Evolutionary conservation across 2,797 vertebrate genomes (phyloP), one percentile per base, ranked within the genome.

Genomic region (Sebastes dallii): DNA sequence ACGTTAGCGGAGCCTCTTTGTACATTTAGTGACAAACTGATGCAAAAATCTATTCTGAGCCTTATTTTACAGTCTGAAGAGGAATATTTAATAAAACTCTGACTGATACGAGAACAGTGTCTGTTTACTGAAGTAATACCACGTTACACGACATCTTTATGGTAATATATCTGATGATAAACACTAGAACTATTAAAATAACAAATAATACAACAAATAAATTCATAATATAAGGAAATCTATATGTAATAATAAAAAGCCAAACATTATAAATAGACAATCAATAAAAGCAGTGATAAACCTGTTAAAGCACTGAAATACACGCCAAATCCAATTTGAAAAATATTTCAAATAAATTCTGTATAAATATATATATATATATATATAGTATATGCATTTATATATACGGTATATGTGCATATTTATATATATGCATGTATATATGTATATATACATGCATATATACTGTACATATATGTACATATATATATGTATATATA

Each of bases 1-100:
- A 34, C 20, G 2, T 25, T 5, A 27, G 54, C 32, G 12, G 34
- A 65, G 61, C 12, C 11, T 60, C 18, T 54, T 65, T 75, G 25
- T 58, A 66, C 18, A 30, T 29, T 36, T 36, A 18, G 22, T 72
- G 36, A 59, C 9, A 39, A 70, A 56, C 65, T 36, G 60, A 71
- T 46, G n/a, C 7, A 62, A 12, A 29, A 66, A 66, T 72, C 4
- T 69, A 8, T 59, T 54, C n/a, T 60, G 75, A 61, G 50, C 58
- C 46, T 78, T 56, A 56, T 58, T 58, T 58, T 16, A 58, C 50
- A 54, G 50, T 54, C 20, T 54, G 50, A 54, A 54, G 8, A n/a
- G 24, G 55, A 27, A 10, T 27, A 58, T 58, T 79, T 39, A 75
- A 68, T 73, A 73, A 73, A 79, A 52, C 5, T 46, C 36, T 24